Percentiles rank a stretch among this genome's conserved stretches.
phyloP scores from a whole-genome alignment of 2,797 vertebrate species.

The Dryobates pubescens region DNA sequence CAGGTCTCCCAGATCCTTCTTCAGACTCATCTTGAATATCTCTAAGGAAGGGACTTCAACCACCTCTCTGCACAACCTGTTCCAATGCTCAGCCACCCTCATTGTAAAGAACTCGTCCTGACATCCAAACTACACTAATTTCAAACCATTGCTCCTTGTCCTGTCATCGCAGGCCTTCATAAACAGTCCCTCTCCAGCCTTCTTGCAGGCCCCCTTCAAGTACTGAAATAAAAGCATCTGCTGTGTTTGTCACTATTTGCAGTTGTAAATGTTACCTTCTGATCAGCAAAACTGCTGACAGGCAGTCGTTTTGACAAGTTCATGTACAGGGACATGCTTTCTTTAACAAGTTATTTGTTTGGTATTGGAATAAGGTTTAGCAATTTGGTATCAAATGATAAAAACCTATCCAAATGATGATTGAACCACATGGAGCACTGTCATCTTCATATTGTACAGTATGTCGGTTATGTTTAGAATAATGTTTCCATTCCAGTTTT shows the following conservation, averaged over 20 bases:
- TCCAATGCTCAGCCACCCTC: no score
- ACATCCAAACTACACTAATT: no score
- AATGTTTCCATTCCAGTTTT: constrained; percentile 26
- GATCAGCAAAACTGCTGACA: neutral
- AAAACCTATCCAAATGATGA: constrained; percentile 10
- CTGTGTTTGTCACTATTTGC: neutral
- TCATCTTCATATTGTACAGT: neutral
- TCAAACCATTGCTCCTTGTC: no score
- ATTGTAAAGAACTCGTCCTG: no score
- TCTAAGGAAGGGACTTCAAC: no score
- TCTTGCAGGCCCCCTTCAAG: no score
- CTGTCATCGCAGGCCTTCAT: no score
- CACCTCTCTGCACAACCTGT: no score
- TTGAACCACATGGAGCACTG: neutral
- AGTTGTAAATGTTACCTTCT: neutral
- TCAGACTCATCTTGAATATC: no score
- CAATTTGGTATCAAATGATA: neutral
- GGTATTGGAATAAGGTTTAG: constrained; percentile 2
- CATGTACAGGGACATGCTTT: neutral
- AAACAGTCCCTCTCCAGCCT: no score
- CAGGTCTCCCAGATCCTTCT: no score
- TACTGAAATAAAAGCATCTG: neutral
- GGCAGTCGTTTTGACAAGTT: neutral
- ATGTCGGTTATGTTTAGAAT: neutral
- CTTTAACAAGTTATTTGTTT: neutral